phyloP scores from a whole-genome alignment of 2,797 vertebrate species.

The Morelia viridis region DNA sequence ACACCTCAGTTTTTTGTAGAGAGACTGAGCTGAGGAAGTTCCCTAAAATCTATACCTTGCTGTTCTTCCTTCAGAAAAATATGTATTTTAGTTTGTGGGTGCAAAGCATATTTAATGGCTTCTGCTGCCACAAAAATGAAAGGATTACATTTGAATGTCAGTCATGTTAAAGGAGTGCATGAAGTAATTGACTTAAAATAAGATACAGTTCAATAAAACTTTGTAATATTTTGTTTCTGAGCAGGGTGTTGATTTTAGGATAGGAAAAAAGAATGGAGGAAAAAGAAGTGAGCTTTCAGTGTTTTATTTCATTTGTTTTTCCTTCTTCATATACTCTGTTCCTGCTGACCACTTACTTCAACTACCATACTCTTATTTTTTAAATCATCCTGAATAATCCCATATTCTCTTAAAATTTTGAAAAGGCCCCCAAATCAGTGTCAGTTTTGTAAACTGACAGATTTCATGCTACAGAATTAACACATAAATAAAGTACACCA shows the following conservation, averaged over 20 bases:
- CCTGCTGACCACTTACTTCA: neutral
- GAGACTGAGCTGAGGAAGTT: neutral
- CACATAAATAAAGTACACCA: neutral
- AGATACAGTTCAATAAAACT: neutral
- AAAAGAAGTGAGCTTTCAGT: neutral
- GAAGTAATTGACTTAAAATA: neutral
- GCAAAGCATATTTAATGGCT: neutral
- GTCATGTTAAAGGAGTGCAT: neutral
- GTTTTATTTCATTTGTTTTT: neutral
- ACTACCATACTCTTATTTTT: neutral
- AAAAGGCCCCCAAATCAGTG: neutral
- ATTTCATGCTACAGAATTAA: neutral
- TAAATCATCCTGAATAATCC: neutral
- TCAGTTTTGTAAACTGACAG: neutral
- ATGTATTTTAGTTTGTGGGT: too few species aligned
- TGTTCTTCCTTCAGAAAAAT: neutral
- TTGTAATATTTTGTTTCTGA: neutral
- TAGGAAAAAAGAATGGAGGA: too few species aligned
- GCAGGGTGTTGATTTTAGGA: neutral
- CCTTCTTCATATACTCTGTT: neutral
- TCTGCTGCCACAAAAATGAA: neutral
- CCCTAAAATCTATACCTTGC: neutral
- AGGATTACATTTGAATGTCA: neutral
- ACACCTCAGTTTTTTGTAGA: neutral
- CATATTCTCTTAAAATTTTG: neutral